phyloP scores from a whole-genome alignment of 2,888 invertebrate genomes.

The Netelia inedita region DNA sequence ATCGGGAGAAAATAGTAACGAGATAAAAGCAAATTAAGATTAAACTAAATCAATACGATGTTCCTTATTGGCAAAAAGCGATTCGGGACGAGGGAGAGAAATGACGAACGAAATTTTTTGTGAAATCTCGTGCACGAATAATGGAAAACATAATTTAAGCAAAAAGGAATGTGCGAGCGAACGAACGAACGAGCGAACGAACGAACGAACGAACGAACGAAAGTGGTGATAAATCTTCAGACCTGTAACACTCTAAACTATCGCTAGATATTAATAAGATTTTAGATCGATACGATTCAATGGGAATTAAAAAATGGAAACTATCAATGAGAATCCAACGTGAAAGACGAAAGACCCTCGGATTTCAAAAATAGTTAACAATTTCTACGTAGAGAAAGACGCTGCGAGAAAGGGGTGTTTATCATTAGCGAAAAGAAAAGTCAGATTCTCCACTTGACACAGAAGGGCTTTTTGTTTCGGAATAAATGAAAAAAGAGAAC shows the following conservation, averaged over 20 bases:
- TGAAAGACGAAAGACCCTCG: not conserved
- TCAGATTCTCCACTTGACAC: slow-evolving; percentile 56
- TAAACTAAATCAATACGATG: not conserved
- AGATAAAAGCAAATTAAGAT: not conserved
- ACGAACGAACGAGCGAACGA: not conserved
- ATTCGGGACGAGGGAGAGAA: slow-evolving; percentile 21
- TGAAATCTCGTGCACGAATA: slow-evolving; percentile 6
- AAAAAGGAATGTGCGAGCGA: slow-evolving; percentile 9
- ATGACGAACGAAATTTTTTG: slow-evolving; percentile 1
- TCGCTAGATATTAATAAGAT: slow-evolving; percentile 38
- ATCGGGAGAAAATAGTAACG: not conserved
- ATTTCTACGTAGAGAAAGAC: slow-evolving; percentile 38
- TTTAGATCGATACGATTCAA: not conserved
- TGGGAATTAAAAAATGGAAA: slow-evolving; percentile 5
- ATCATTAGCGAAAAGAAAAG: slow-evolving; percentile 19
- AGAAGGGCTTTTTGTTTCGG: slow-evolving; percentile 46
- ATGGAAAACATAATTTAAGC: slow-evolving; percentile 9
- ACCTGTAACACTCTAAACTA: slow-evolving; percentile 12
- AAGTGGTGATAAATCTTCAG: slow-evolving; percentile 3
- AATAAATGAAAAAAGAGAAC: slow-evolving; percentile 65
- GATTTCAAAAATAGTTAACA: slow-evolving; percentile 21
- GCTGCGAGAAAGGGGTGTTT: not conserved
- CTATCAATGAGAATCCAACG: slow-evolving; percentile 22
- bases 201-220: not conserved
- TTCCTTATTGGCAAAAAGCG: not conserved